Base-by-base conservation (phyloP, 2,888 invertebrate species). In the Diaprepes abbreviatus region DNA sequence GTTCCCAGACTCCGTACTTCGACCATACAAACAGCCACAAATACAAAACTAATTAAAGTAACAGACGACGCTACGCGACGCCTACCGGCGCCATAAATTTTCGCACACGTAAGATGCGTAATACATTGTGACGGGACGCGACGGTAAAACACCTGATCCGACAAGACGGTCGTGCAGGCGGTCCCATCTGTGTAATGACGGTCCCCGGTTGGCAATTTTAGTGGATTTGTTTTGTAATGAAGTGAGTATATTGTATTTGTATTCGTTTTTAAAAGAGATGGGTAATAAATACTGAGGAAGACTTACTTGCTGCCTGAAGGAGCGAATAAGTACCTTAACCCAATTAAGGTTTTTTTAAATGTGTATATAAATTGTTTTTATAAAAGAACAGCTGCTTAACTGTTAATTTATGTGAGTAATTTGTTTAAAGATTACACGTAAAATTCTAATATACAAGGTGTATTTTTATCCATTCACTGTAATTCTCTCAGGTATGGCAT, bases 141-240 rank as follows among this genome's bases (percentile, higher is more conserved):
- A 21, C 59, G 43, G 36, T 43, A 43, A 62, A 62, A 63, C 70
- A 70, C 70, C 70, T 70, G 70, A 70, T 70, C 58, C 64, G 57
- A 43, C 38, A 59, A 48, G 64, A 58, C 52, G 62, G 40, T 40
- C 33, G 38, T 16, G 19, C 19, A 50, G 55, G 33, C 33, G 60
- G 59, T 43, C 70, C 66, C 70, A 70, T 70, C 70, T 70, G 70
- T 31, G 57, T 58, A 64, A 69, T 59, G 57, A 63, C 69, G 63
- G 50, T 64, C 58, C 50, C 69, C 50, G 59, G 52, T 31, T 21
- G 58, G 50, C 60, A 64, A 64, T 69, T 69, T 63, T 58, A 63
- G 17, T 69, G 69, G 69, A 64, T 69, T 69, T 64, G 64, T 58
- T 58, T 52, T n/a, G 52, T 64, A 69, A 69, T 69, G 64, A 69